Percentiles rank a stretch among this genome's conserved stretches.
These are phyloP conservation scores for Microctonus brassicae DNA, from an alignment of 2,888 invertebrate species.

Conservation along the genomic window DNA sequence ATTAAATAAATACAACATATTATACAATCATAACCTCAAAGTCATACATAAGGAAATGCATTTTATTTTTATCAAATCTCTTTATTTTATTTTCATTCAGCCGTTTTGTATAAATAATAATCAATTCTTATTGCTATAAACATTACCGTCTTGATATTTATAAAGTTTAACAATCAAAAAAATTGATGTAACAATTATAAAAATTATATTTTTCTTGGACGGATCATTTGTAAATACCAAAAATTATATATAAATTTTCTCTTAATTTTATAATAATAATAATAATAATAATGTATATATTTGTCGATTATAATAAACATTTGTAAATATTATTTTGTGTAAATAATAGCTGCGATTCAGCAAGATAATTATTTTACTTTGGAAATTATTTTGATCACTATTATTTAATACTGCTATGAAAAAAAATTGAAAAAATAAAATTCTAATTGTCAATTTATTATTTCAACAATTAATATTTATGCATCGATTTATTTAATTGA, in stretches of 20 bases:
- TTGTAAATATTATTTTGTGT: background rate
- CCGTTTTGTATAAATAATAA: background rate
- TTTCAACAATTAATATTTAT: too few relatives aligned
- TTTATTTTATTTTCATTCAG: background rate
- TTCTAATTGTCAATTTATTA: too few relatives aligned
- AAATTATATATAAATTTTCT: too few relatives aligned
- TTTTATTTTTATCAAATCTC: background rate
- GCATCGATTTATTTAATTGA: too few relatives aligned
- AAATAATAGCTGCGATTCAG: background rate
- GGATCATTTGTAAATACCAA: background rate
- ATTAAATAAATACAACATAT: background rate
- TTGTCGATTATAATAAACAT: too few relatives aligned
- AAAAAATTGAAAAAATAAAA: too few relatives aligned
- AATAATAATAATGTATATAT: too few relatives aligned
- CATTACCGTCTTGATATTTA: background rate
- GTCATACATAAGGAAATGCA: background rate
- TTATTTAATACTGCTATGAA: too few relatives aligned
- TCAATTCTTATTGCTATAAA: background rate
- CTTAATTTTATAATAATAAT: too few relatives aligned
- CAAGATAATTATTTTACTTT: background rate
- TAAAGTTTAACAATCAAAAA: background rate
- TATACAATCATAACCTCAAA: background rate
- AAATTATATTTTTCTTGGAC: background rate
- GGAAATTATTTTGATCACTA: background rate
- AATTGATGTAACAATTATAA: background rate